Evolutionary conservation across 1,140 invertebrate species (phyloP).

Genomic region (Penaeus chinensis): DNA sequence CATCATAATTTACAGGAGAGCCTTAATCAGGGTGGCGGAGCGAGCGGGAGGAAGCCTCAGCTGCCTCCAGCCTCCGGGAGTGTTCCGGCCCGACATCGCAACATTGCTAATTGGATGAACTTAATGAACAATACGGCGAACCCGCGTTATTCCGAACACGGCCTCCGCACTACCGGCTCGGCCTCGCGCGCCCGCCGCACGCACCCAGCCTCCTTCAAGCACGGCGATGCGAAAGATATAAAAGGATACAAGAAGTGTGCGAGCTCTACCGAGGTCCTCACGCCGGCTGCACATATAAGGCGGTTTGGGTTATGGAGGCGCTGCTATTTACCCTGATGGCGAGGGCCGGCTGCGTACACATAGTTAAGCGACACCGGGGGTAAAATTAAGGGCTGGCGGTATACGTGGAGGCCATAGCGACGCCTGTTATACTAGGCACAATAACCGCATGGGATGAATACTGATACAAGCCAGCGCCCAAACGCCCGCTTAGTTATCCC

Average conservation of each 20-base stretch:
- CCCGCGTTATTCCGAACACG: constrained; percentile 40
- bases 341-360: constrained; percentile 40
- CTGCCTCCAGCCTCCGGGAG: constrained; percentile 29
- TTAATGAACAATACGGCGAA: constrained; percentile 53
- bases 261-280: no score
- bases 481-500: constrained; percentile 26
- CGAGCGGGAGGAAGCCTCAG: constrained; percentile 24
- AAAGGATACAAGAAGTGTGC: no score
- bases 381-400: constrained; percentile 49
- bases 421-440: constrained; percentile 44
- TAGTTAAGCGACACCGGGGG: constrained; percentile 43
- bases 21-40: constrained; percentile 44
- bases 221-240: no score
- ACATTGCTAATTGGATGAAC: constrained; percentile 59
- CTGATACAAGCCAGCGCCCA: constrained; percentile 18
- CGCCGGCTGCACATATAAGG: no score
- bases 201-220: neutral
- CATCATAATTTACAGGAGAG: constrained; percentile 52
- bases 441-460: constrained; percentile 47
- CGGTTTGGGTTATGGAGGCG: neutral
- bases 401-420: constrained; percentile 51
- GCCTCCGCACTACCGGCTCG: neutral
- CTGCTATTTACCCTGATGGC: constrained; percentile 40
- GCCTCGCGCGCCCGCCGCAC: neutral
- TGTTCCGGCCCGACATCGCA: constrained; percentile 35